A percentile compares a stretch with the other conserved stretches of the same genome.
These are phyloP conservation scores for Platypus cylindrus DNA, from an alignment of 2,888 invertebrate genomes.

Conservation along the genomic window DNA sequence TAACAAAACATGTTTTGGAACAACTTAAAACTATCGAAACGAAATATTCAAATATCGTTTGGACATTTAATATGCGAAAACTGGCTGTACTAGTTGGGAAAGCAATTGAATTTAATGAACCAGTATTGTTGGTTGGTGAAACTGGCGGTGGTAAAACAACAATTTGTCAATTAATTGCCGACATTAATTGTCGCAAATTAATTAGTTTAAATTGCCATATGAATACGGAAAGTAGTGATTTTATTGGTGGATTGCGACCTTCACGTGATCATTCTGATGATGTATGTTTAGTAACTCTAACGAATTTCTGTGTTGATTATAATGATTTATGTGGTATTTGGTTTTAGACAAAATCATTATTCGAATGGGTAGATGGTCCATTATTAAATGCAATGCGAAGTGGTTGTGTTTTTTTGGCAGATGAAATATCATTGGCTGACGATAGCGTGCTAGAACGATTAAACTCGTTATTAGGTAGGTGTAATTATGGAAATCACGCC, in stretches of 20 bases:
- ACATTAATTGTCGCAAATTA: constrained; percentile 51
- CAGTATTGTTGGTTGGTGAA: constrained; percentile 90
- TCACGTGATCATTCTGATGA: constrained; percentile 47
- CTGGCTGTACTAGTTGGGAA: constrained; percentile 67
- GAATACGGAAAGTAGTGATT: constrained; percentile 97
- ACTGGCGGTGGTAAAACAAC: constrained; percentile 98
- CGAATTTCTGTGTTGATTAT: constrained; percentile 7
- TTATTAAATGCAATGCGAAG: constrained; percentile 79
- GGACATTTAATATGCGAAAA: constrained; percentile 86
- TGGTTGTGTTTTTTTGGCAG: constrained; percentile 84
- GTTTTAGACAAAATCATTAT: constrained; percentile 39
- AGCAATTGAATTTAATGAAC: constrained; percentile 83
- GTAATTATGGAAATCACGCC: not conserved
- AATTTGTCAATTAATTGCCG: constrained; percentile 78
- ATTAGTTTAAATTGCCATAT: constrained; percentile 93
- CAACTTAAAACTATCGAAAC: constrained; percentile 43
- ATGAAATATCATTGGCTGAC: constrained; percentile 98
- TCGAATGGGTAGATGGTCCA: constrained; percentile 98
- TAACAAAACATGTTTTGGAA: constrained; percentile 60
- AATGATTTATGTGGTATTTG: constrained; percentile 5
- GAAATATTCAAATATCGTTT: constrained; percentile 72
- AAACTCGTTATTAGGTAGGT: constrained; percentile 72
- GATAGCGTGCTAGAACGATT: constrained; percentile 95
- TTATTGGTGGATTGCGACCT: constrained; percentile 89
- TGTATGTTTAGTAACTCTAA: too few species aligned